These are phyloP conservation scores for Platerodrilus igneus DNA, from an alignment of 2,888 invertebrate species.

Conservation along the genomic window DNA sequence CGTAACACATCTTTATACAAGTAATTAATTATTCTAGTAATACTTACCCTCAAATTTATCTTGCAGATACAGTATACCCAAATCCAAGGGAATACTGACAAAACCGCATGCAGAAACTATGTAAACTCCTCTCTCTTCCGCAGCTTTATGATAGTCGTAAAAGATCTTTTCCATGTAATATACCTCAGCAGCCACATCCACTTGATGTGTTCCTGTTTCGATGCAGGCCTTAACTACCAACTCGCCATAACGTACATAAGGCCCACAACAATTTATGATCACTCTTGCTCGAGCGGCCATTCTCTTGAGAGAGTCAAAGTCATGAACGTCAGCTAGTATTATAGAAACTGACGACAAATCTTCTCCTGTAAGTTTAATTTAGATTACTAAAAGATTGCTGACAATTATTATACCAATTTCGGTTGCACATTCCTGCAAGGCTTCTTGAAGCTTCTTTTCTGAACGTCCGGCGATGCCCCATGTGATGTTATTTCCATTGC, in stretches of 20 bases:
- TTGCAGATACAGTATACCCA: conserved; percentile 76
- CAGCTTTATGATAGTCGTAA: conserved; percentile 68
- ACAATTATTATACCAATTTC: no score
- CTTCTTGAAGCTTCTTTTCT: no score
- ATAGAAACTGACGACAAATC: conserved; percentile 59
- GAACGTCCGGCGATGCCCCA: no score
- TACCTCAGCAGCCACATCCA: conserved; percentile 93
- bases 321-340: conserved; percentile 72
- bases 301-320: conserved; percentile 65
- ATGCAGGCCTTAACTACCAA: conserved; percentile 80
- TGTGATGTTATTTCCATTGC: no score
- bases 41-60: no score
- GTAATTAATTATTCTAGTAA: no score
- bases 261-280: conserved; percentile 90
- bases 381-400: no score
- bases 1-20: no score
- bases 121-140: conserved; percentile 74
- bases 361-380: no score
- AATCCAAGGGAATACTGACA: conserved; percentile 85
- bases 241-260: conserved; percentile 83
- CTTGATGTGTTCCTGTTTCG: conserved; percentile 73
- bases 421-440: no score
- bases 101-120: conserved; percentile 90
- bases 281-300: conserved; percentile 81
- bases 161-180: conserved; percentile 56